Percentiles rank a stretch among this genome's conserved stretches.
phyloP scores from a whole-genome alignment of 1,140 invertebrate genomes.

The Pogonognathellus flavescens region DNA sequence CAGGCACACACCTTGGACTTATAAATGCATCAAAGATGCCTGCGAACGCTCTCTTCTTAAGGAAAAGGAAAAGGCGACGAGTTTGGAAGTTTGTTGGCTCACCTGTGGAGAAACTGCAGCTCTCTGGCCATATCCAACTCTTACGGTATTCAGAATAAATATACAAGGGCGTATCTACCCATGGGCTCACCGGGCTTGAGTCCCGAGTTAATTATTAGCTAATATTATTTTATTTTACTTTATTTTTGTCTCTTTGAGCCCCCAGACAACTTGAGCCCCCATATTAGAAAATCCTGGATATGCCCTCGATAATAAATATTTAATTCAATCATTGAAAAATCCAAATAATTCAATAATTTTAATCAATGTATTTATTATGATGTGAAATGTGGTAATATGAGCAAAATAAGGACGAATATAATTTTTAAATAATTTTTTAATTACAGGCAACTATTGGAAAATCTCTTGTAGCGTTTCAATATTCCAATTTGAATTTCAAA shows the following conservation, averaged over 20 bases:
- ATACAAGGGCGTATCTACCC: background rate
- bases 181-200: no score
- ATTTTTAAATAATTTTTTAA: background rate
- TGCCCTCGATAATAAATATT: background rate
- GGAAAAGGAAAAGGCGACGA: background rate
- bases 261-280: no score
- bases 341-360: background rate
- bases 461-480: conserved; percentile 1
- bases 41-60: background rate
- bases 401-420: no score
- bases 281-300: no score
- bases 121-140: conserved; percentile 54
- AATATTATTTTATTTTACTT: no score
- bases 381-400: no score
- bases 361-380: no score
- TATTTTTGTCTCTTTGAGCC: no score
- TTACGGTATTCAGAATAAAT: background rate
- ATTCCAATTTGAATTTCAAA: background rate
- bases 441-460: background rate
- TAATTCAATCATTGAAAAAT: background rate
- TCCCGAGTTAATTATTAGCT: no score
- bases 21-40: conserved; percentile 28
- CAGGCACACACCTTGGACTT: conserved; percentile 54
- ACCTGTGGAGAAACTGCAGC: conserved; percentile 45
- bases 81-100: conserved; percentile 58